Conservation (phyloP, 2,113 vertebrate genomes). For the Neodon shergylaensis region DNA sequence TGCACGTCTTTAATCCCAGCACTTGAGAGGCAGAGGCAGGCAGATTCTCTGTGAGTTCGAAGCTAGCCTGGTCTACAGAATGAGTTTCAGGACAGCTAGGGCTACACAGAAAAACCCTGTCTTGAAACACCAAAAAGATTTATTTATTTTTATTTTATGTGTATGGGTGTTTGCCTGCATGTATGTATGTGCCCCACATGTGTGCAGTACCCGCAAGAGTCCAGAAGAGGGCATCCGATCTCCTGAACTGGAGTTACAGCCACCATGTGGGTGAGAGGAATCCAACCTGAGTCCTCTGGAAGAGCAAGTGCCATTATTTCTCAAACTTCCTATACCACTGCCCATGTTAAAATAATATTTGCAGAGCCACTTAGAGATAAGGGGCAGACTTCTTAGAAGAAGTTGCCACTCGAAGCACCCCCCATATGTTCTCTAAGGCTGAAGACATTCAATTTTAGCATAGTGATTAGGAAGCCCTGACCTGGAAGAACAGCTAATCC, state of each 20-base stretch:
- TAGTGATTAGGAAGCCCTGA: neutral
- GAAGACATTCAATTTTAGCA: conserved; percentile 19
- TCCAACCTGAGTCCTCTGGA: neutral
- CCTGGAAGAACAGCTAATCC: neutral
- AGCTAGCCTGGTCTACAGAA: too few relatives aligned
- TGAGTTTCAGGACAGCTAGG: too few relatives aligned
- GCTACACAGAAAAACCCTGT: too few relatives aligned
- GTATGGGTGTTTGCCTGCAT: neutral
- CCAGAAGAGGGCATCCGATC: neutral
- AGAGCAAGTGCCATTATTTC: neutral
- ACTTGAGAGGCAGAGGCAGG: too few relatives aligned
- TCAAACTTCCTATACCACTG: neutral
- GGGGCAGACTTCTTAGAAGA: neutral
- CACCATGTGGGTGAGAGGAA: neutral
- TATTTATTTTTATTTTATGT: neutral
- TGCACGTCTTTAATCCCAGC: too few relatives aligned
- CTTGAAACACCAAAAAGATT: neutral
- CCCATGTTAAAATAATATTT: neutral
- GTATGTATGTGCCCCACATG: neutral
- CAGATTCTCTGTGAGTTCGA: too few relatives aligned
- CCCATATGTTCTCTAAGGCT: neutral
- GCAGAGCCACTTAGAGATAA: neutral
- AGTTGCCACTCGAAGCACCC: neutral
- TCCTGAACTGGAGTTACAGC: neutral
- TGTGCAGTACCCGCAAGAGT: neutral